Percentiles rank a stretch among this genome's conserved stretches.
Evolutionary conservation across 2,113 vertebrate genomes (phyloP).

Genomic region (Callithrix jacchus): DNA sequence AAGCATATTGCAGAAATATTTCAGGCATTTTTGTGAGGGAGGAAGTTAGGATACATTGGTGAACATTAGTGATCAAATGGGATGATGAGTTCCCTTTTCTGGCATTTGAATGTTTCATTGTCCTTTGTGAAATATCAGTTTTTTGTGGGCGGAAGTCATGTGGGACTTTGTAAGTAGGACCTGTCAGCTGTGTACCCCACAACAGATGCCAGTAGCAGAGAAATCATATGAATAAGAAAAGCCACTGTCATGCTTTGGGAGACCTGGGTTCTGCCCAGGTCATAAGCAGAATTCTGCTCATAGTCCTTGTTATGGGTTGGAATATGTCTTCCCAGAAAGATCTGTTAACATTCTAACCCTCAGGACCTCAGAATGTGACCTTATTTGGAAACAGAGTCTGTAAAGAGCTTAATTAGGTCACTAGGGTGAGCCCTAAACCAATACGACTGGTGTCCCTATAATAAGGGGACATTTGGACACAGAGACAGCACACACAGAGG

Average conservation of each 20-base stretch:
- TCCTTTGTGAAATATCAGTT: neutral
- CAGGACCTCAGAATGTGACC: neutral
- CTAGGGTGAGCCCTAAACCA: neutral
- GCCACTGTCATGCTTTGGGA: neutral
- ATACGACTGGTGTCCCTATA: neutral
- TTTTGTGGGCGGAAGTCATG: neutral
- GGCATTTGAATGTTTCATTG: neutral
- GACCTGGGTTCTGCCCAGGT: neutral
- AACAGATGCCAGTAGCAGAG: neutral
- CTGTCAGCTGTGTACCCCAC: neutral
- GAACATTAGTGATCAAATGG: neutral
- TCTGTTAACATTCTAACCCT: neutral
- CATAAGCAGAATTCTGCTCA: neutral
- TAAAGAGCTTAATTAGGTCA: constrained; percentile 34
- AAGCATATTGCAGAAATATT: neutral
- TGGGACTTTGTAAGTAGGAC: neutral
- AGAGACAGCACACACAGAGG: neutral
- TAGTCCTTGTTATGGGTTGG: neutral
- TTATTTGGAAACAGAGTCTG: constrained; percentile 16
- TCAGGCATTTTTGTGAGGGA: constrained; percentile 22
- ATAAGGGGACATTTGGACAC: neutral
- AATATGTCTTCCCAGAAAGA: neutral
- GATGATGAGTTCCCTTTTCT: constrained; percentile 1
- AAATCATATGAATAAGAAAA: neutral
- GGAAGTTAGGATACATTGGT: constrained; percentile 2